These are phyloP conservation scores for Lutjanus campechanus DNA, from an alignment of 2,797 vertebrate species.

Conservation along the genomic window DNA sequence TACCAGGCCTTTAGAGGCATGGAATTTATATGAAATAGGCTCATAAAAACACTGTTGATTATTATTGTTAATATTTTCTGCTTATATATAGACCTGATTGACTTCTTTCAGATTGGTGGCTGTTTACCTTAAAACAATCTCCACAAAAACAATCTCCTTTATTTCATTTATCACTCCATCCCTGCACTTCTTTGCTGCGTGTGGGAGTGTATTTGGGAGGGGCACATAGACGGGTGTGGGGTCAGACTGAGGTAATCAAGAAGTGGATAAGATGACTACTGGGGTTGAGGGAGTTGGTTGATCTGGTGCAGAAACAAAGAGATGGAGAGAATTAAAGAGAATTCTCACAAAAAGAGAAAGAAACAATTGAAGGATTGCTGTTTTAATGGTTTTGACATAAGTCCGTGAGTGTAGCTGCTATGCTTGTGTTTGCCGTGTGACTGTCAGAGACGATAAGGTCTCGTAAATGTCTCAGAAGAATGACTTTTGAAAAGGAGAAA, in stretches of 20 bases:
- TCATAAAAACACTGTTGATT: not conserved
- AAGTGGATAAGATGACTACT: slow-evolving; percentile 38
- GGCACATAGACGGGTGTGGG: not conserved
- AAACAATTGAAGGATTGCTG: slow-evolving; percentile 28
- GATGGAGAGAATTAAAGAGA: not conserved
- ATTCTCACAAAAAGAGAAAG: not conserved
- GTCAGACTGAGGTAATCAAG: slow-evolving; percentile 38
- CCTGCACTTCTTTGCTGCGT: not conserved
- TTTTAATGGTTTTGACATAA: slow-evolving; percentile 36
- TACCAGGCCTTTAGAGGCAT: not conserved
- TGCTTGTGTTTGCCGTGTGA: slow-evolving; percentile 9
- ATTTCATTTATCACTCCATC: slow-evolving; percentile 5
- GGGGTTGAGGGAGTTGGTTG: slow-evolving; percentile 20
- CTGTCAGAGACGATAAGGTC: slow-evolving; percentile 13
- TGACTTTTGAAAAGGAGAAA: slow-evolving; percentile 5
- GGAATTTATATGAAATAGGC: not conserved
- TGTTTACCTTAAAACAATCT: not conserved
- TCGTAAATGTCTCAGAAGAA: slow-evolving; percentile 19
- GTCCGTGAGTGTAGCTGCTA: not conserved
- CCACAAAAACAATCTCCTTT: not conserved
- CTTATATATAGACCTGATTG: not conserved
- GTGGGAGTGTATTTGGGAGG: not conserved
- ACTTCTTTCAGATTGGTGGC: not conserved
- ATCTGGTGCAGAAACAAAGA: slow-evolving; percentile 7
- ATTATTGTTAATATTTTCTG: not conserved